These are phyloP conservation scores for Columbina picui DNA, from an alignment of 2,113 vertebrate genomes.

Conservation along the genomic window DNA sequence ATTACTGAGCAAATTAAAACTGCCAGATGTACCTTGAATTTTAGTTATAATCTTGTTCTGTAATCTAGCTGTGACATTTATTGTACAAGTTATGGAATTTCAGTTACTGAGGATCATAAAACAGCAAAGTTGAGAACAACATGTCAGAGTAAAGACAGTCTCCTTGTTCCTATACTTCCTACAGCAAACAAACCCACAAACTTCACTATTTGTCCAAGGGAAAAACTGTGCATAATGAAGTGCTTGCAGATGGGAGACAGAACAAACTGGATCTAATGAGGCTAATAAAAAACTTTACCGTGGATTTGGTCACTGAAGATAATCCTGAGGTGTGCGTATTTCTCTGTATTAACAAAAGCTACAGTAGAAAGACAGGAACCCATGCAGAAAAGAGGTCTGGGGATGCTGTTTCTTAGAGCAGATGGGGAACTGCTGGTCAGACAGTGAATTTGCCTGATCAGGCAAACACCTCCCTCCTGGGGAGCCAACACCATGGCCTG, in stretches of 20 bases:
- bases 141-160: not conserved
- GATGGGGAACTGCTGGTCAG: not conserved
- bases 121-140: not conserved
- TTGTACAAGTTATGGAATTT: not conserved
- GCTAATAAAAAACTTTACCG: conserved; percentile 77
- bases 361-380: not conserved
- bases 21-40: not conserved
- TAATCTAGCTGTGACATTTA: not conserved
- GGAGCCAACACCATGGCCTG: not conserved
- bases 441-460: not conserved
- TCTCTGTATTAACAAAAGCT: not conserved
- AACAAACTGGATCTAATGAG: conserved; percentile 58
- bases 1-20: not conserved
- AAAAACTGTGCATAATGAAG: conserved; percentile 66
- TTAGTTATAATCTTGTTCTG: not conserved
- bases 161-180: not conserved
- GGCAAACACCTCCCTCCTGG: not conserved
- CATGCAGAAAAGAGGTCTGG: not conserved
- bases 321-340: conserved; percentile 73
- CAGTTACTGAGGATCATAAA: not conserved
- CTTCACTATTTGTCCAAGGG: conserved; percentile 63
- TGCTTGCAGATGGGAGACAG: conserved; percentile 61
- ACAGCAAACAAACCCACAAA: not conserved
- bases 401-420: not conserved
- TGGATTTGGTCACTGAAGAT: conserved; percentile 82